Percentiles rank a stretch among this genome's conserved stretches.
phyloP scores from a whole-genome alignment of 2,113 vertebrate species.

The Rhabdomys dilectus region DNA sequence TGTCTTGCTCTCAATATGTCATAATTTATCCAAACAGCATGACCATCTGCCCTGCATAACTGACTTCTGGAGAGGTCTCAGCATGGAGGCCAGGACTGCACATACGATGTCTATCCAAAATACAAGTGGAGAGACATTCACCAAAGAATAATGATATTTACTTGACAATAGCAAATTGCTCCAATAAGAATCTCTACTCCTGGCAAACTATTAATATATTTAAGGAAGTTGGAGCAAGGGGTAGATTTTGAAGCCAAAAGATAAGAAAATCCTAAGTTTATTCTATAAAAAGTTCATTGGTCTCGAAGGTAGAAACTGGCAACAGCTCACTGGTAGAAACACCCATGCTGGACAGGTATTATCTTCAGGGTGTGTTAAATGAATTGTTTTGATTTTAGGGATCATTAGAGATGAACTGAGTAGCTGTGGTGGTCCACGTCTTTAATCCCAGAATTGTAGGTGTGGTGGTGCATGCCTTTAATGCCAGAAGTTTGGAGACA shows the following conservation, averaged over 20 bases:
- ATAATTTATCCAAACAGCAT: neutral
- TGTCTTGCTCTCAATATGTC: neutral
- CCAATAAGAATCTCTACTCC: neutral
- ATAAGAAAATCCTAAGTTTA: neutral
- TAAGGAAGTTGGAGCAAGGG: neutral
- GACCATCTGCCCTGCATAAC: neutral
- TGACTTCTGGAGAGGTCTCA: neutral
- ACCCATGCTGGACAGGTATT: neutral
- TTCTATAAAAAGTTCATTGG: neutral
- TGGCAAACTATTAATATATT: neutral
- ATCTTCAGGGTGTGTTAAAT: neutral
- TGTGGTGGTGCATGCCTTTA: neutral
- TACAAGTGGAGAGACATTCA: neutral
- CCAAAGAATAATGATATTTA: neutral
- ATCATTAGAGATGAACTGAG: neutral
- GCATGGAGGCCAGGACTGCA: neutral
- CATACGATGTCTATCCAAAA: neutral
- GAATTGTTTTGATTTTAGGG: neutral
- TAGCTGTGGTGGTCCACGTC: neutral
- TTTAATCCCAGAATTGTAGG: too few relatives aligned
- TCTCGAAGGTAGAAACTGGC: neutral
- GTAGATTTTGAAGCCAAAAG: neutral
- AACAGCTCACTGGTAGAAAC: neutral
- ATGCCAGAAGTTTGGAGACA: neutral
- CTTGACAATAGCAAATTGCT: neutral